These are phyloP conservation scores for Ursus arctos DNA, from an alignment of 2,113 vertebrate species.

Conservation along the genomic window DNA sequence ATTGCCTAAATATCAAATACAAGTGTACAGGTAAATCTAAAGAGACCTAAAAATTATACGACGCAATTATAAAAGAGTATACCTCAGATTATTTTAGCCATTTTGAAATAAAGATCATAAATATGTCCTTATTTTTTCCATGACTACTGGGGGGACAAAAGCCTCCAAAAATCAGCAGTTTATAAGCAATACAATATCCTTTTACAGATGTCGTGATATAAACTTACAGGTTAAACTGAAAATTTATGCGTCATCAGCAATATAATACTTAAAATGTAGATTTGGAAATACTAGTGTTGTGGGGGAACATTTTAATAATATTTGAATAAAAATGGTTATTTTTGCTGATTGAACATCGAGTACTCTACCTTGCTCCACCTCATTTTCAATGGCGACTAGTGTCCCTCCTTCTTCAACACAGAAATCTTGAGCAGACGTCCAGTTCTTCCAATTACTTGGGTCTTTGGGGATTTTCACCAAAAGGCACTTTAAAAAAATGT, in stretches of 20 bases:
- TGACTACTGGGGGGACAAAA: not conserved
- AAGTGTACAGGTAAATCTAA: slow-evolving; percentile 33
- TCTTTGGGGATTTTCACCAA: slow-evolving; percentile 91
- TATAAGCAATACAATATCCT: not conserved
- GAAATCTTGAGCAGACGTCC: slow-evolving; percentile 92
- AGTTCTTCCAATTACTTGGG: slow-evolving; percentile 88
- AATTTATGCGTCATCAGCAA: not conserved
- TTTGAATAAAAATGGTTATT: not conserved
- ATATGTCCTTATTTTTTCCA: slow-evolving; percentile 11
- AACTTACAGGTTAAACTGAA: not conserved
- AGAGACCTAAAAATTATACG: slow-evolving; percentile 14
- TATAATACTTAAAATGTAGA: not conserved
- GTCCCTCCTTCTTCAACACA: slow-evolving; percentile 90
- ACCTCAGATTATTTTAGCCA: slow-evolving; percentile 25
- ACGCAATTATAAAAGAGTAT: slow-evolving; percentile 18
- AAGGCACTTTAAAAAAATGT: slow-evolving; percentile 90
- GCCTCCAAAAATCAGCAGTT: not conserved
- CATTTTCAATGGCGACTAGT: slow-evolving; percentile 91
- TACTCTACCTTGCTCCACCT: slow-evolving; percentile 95
- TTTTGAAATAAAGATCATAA: slow-evolving; percentile 49
- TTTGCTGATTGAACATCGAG: not conserved
- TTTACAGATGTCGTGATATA: slow-evolving; percentile 19
- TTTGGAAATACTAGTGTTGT: slow-evolving; percentile 19
- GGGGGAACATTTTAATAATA: not conserved
- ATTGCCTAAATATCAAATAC: slow-evolving; percentile 52